Base-by-base conservation (phyloP, 2,888 invertebrate species). In the Autographa pulchrina region DNA sequence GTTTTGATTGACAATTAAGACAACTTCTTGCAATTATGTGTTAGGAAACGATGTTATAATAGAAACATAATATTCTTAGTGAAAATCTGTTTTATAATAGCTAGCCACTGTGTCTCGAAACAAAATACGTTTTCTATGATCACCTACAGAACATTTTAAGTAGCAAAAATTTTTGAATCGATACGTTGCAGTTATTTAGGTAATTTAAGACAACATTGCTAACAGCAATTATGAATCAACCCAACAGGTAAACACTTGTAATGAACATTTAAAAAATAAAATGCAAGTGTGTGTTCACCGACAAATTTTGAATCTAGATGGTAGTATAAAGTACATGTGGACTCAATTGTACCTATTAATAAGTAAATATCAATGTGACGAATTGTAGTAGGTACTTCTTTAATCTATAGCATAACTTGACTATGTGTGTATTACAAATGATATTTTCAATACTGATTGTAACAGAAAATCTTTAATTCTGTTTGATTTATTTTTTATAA, bases 401-500 rank as follows among this genome's bases (percentile, higher is more conserved):
- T 62, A 61, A 58, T 59, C 64, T 31, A 52, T 61, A 20, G 20
- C 61, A 35, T 38, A 67, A 31, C 32, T 59, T 60, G 66, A 66
- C 66, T 66, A 31, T 63, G 16, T 72, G 72, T 62, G 65, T 68
- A 41, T 62, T 60, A 63, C 31, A 70, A 68, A 77, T 79, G n/a
- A 31, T 71, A 70, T 72, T 77, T 70, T 73, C 38, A 54, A 68
- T 76, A 71, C 62, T 64, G 54, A 64, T 63, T 75, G 16, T 78
- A 43, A 62, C 54, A 72, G 54, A 48, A 63, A 61, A 67, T 65
- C 58, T 48, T 70, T 69, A 41, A 63, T 78, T 75, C 65, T 62
- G 68, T 74, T 69, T 66, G 62, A 75, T 70, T 64, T 82, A 68
- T 73, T 80, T 81, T 76, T 79, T 74, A 65, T 78, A 75, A 79